These are phyloP conservation scores for Anser brachyrhynchus DNA, from an alignment of 2,113 vertebrate species.

Conservation along the genomic window DNA sequence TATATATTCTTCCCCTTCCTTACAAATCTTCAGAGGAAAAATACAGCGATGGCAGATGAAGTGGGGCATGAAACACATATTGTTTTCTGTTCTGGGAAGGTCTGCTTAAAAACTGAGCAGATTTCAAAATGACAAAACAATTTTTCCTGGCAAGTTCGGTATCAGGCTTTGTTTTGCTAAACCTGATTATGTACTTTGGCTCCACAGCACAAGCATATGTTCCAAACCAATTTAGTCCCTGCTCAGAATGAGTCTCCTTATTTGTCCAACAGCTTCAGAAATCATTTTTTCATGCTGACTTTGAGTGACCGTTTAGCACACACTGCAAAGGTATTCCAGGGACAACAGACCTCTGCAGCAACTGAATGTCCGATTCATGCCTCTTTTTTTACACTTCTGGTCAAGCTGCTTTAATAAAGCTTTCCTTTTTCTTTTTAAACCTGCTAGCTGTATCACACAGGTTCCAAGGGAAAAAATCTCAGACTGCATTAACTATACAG, in stretches of 20 bases:
- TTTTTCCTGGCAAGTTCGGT: constrained; percentile 68
- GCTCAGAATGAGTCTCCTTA: constrained; percentile 69
- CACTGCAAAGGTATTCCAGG: constrained; percentile 54
- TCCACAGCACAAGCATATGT: constrained; percentile 63
- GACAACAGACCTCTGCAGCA: constrained; percentile 37
- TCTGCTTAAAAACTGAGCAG: constrained; percentile 56
- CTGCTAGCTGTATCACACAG: not conserved
- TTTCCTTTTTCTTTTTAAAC: constrained; percentile 6
- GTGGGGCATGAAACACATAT: constrained; percentile 39
- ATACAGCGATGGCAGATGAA: constrained; percentile 42
- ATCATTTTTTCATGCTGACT: constrained; percentile 57
- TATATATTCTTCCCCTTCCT: constrained; percentile 60
- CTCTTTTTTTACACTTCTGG: not conserved
- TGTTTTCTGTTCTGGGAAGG: constrained; percentile 67
- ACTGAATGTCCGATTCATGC: constrained; percentile 1
- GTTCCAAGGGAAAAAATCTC: not conserved
- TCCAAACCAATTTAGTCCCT: constrained; percentile 68
- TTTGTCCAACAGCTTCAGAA: constrained; percentile 75
- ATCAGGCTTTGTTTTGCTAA: constrained; percentile 74
- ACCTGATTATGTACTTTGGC: constrained; percentile 77
- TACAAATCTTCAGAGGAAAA: constrained; percentile 63
- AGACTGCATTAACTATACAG: not conserved
- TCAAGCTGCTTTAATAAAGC: constrained; percentile 18
- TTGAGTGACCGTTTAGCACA: constrained; percentile 42
- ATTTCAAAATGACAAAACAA: constrained; percentile 71